A percentile compares a stretch with the other conserved stretches of the same genome.
phyloP scores from a whole-genome alignment of 2,113 vertebrate species.

The Uropsilus gracilis region DNA sequence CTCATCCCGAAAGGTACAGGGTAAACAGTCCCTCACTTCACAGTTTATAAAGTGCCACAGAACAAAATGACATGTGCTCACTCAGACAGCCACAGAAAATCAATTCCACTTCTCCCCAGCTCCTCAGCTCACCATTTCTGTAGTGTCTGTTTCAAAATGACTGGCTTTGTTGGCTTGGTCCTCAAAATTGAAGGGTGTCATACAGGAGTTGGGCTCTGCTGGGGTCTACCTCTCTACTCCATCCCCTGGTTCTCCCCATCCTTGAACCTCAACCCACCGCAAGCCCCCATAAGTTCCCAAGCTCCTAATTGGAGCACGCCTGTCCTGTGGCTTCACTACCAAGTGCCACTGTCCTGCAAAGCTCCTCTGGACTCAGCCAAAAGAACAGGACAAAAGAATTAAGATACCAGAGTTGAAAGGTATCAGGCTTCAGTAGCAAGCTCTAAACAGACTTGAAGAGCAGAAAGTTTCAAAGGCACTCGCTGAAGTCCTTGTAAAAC shows the following conservation, averaged over 20 bases:
- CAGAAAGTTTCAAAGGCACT: constrained; percentile 63
- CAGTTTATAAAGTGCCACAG: constrained; percentile 27
- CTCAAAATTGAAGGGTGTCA: not conserved
- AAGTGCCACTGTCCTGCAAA: constrained; percentile 64
- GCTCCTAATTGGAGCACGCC: constrained; percentile 45
- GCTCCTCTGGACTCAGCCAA: constrained; percentile 50
- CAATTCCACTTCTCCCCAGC: not conserved
- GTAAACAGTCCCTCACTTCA: not conserved
- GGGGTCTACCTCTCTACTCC: not conserved
- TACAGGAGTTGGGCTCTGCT: not conserved
- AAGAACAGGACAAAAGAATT: constrained; percentile 54
- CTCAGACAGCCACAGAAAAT: not conserved
- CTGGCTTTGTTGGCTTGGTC: not conserved
- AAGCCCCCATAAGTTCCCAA: not conserved
- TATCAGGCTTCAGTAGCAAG: constrained; percentile 51
- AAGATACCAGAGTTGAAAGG: constrained; percentile 72
- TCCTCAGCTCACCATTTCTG: not conserved
- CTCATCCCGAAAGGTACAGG: not conserved
- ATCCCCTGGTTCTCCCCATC: not conserved
- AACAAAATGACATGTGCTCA: not conserved
- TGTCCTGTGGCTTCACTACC: constrained; percentile 73
- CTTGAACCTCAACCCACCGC: not conserved
- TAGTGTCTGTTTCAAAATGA: not conserved
- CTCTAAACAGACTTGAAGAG: constrained; percentile 63
- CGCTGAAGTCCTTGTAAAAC: constrained; percentile 57